Percentiles rank a stretch among this genome's conserved stretches.
phyloP scores from a whole-genome alignment of 2,113 vertebrate species.

The Gallinago media region DNA sequence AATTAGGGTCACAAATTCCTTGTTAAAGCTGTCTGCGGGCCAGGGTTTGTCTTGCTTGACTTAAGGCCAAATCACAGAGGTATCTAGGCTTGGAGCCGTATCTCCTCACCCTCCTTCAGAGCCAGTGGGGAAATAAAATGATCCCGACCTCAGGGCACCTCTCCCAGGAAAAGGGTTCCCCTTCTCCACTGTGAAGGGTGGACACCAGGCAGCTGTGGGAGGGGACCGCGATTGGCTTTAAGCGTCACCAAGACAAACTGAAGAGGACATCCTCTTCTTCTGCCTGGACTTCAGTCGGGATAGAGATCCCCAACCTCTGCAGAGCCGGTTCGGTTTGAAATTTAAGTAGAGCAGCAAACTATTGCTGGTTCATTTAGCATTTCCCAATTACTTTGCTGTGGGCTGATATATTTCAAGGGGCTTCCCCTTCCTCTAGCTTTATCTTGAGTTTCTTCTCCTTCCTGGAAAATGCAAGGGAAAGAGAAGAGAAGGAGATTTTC shows the following conservation, averaged over 20 bases:
- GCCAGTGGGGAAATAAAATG: background rate
- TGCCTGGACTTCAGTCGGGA: background rate
- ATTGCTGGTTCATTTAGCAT: conserved; percentile 6
- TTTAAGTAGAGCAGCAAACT: background rate
- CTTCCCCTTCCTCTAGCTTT: background rate
- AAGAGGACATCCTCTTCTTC: background rate
- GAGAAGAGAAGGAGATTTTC: background rate
- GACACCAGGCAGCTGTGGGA: background rate
- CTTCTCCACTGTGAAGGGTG: accelerated
- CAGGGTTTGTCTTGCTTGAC: conserved; percentile 30
- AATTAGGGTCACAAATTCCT: background rate
- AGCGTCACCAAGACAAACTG: background rate
- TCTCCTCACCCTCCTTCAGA: background rate
- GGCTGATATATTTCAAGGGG: background rate
- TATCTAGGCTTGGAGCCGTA: background rate
- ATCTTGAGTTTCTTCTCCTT: background rate
- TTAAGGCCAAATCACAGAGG: background rate
- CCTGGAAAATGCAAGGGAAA: background rate
- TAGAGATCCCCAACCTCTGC: background rate
- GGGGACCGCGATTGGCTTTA: accelerated
- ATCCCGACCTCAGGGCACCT: background rate
- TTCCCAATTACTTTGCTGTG: background rate
- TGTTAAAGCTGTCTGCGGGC: background rate
- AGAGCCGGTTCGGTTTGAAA: background rate
- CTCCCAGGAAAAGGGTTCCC: background rate